Conservation (phyloP, 2,888 invertebrate genomes). For the Sinodicranocentrus sp. region DNA sequence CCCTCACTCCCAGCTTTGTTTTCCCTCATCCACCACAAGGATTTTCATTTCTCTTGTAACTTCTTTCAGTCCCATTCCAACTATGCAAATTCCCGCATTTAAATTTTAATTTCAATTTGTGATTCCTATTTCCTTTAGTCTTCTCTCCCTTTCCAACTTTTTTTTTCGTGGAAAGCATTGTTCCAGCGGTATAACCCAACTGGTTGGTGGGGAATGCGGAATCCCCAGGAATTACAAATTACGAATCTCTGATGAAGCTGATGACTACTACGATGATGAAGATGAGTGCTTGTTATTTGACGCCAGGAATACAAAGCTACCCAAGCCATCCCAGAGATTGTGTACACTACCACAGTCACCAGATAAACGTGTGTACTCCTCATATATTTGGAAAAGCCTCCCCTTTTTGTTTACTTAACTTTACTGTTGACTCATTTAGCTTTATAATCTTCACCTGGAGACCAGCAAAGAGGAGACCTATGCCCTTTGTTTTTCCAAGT, state of each 20-base stretch:
- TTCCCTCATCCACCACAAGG: not conserved
- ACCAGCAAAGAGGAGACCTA: not conserved
- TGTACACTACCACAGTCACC: not conserved
- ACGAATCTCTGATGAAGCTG: conserved; percentile 36
- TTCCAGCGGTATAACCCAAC: not conserved
- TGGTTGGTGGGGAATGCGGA: not conserved
- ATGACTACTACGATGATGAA: conserved; percentile 26
- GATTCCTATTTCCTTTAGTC: conserved; percentile 38
- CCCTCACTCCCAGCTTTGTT: not conserved
- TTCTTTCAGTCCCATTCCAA: conserved; percentile 11
- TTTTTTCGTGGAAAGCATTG: not conserved
- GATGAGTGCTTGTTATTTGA: conserved; percentile 16
- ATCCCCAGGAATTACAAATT: conserved; percentile 19
- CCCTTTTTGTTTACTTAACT: conserved; percentile 36
- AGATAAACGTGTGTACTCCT: no score
- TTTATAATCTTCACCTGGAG: conserved; percentile 33
- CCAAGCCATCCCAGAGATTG: not conserved
- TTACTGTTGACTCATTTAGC: conserved; percentile 10
- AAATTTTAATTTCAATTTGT: conserved; percentile 61
- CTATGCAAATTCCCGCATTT: conserved; percentile 53
- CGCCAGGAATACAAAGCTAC: not conserved
- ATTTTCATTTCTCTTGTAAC: not conserved
- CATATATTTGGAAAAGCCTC: not conserved
- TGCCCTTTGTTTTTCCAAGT: conserved; percentile 2
- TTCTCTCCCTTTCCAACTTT: not conserved